Base-by-base conservation (phyloP, 2,888 invertebrate species). In the Lobophora halterata region DNA sequence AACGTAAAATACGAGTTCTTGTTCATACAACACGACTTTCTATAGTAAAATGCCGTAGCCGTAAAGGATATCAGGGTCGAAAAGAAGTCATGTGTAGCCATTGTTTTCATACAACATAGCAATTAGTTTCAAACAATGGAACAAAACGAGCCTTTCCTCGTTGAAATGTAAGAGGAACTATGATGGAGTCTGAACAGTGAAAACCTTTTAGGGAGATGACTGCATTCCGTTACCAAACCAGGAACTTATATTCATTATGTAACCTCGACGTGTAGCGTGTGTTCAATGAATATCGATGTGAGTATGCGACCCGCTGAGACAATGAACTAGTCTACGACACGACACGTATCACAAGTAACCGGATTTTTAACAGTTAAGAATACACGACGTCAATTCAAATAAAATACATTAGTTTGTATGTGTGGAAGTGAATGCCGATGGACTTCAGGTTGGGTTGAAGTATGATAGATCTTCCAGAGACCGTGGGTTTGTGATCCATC, bases 261-360 rank as follows among this genome's bases (percentile, higher is more conserved):
- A 31, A 31, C 3, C n/a, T n/a, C n/a, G n/a, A n/a, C 20, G 6
- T 5, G 2, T 1, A 10, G 4, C 16, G 16, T 29, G 10, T 8
- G 27, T 29, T 11, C 20, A 12, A 29, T 20, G 20, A 5, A 8
- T 13, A 8, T 7, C 12, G 7, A n/a, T 0, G 18, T 19, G 7
- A 5, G 3, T 8, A 8, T 7, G 1, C 20, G 9, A 9, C 14
- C 14, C 31, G 14, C 8, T 32, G 19, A 42, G 33, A 39, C 28
- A 43, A 39, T 39, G 24, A 33, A 29, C 31, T 32, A 35, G 19
- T 14, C n/a, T n/a, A 13, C 5, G 14, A 26, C 10, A 16, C 8
- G 10, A 7, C 16, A 27, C 17, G 10, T 11, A 24, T 6, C 8
- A 20, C 8, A 20, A 20, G 20, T 9, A 20, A 9, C 20, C 9